phyloP scores from a whole-genome alignment of 1,140 invertebrate species.

The Drosophila bifasciata region DNA sequence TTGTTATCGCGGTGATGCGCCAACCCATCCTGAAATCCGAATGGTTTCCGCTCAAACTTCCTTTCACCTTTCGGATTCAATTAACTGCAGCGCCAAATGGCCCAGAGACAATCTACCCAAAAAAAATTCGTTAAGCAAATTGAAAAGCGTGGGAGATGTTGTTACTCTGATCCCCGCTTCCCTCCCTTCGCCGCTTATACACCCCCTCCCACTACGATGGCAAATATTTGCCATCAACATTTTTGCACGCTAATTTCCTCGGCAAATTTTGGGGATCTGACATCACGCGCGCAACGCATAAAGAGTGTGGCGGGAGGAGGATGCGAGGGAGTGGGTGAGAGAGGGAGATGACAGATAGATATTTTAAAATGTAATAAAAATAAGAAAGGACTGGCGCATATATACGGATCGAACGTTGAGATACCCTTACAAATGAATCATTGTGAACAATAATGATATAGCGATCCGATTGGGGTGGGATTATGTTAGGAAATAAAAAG shows the following conservation, averaged over 20 bases:
- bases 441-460: too few relatives aligned
- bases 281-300: slow-evolving; percentile 77
- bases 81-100: slow-evolving; percentile 75
- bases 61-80: slow-evolving; percentile 82
- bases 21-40: slow-evolving; percentile 19
- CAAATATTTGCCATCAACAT: slow-evolving; percentile 82
- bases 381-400: neutral
- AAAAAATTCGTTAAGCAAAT: slow-evolving; percentile 74
- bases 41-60: slow-evolving; percentile 37
- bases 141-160: slow-evolving; percentile 69
- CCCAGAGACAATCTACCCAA: slow-evolving; percentile 65
- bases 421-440: too few relatives aligned
- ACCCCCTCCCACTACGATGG: neutral
- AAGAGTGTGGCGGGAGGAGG: slow-evolving; percentile 20
- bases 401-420: too few relatives aligned
- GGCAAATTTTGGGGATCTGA: slow-evolving; percentile 70
- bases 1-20: slow-evolving; percentile 60
- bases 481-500: too few relatives aligned
- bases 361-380: slow-evolving; percentile 69
- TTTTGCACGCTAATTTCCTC: slow-evolving; percentile 79
- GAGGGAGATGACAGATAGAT: slow-evolving; percentile 46
- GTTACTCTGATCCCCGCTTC: slow-evolving; percentile 1
- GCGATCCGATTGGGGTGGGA: too few relatives aligned
- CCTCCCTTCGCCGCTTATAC: too few relatives aligned
- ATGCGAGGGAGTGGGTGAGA: too few relatives aligned